These are phyloP conservation scores for Drosophila azteca DNA, from an alignment of 1,140 invertebrate genomes.

Conservation along the genomic window DNA sequence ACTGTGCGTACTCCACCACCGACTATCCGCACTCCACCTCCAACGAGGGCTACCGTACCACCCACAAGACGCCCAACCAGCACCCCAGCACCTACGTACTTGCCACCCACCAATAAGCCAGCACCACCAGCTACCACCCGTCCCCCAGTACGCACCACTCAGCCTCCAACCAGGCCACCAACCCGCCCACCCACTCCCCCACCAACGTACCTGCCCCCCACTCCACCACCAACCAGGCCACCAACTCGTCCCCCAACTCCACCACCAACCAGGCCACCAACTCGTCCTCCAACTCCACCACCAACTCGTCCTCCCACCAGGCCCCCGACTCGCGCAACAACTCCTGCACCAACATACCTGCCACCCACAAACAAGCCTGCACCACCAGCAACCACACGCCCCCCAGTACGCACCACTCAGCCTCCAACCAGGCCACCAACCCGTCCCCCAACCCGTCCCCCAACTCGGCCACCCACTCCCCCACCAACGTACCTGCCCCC, in stretches of 20 bases:
- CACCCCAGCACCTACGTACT: slow-evolving; percentile 37
- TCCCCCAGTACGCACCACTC: slow-evolving; percentile 32
- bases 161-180: slow-evolving; percentile 30
- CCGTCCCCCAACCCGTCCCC: slow-evolving; percentile 44
- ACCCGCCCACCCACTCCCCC: slow-evolving; percentile 35
- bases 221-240: slow-evolving; percentile 45
- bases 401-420: slow-evolving; percentile 30
- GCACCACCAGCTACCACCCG: slow-evolving; percentile 30
- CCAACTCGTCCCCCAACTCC: slow-evolving; percentile 31
- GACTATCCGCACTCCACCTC: too few relatives aligned
- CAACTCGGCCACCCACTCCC: slow-evolving; percentile 45
- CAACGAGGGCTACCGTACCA: too few relatives aligned
- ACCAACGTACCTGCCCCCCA: slow-evolving; percentile 28
- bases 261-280: slow-evolving; percentile 29
- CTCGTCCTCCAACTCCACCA: slow-evolving; percentile 35
- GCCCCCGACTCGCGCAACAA: slow-evolving; percentile 23
- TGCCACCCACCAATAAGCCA: slow-evolving; percentile 21
- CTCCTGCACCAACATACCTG: slow-evolving; percentile 14
- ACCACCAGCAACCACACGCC: slow-evolving; percentile 32
- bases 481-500: slow-evolving; percentile 40
- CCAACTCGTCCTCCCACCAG: slow-evolving; percentile 36
- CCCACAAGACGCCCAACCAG: not conserved
- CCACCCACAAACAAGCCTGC: slow-evolving; percentile 26
- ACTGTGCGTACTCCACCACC: not conserved
- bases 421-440: slow-evolving; percentile 49